Evolutionary conservation across 2,888 invertebrate species (phyloP), one percentile per base, ranked within the genome.

Genomic region (Leistus spinibarbis): DNA sequence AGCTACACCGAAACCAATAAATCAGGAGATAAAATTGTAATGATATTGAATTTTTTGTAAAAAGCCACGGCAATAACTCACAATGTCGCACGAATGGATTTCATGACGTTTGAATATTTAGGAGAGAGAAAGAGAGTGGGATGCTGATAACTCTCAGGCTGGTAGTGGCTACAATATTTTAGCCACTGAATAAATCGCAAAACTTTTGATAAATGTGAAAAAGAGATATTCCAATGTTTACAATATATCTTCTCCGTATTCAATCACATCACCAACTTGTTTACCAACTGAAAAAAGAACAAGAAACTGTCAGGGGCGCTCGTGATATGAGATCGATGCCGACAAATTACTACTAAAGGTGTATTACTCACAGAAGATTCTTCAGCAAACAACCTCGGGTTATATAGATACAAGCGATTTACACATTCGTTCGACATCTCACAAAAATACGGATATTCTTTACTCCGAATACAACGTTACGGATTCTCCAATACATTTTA

Each of bases 171-270:
- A 69, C 56, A 60, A 66, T 72, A 66, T 72, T 72, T 63, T 69
- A 75, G 64, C 75, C 69, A 75, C 75, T 69, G 69, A 17, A 75
- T 75, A 69, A 75, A 75, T 75, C 69, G 69, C 24, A 75, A 75
- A 75, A 75, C 75, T 75, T 75, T 75, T 75, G 75, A 75, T 75
- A 75, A 75, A 75, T 75, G 75, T 69, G 68, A 63, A 69, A 75
- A 75, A 69, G 69, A 75, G 73, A 73, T 73, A 72, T 72, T 66
- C 66, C 66, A 57, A n/a, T 66, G 72, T 72, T 57, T 57, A 73
- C 73, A 62, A 73, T 73, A 73, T 72, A 72, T 73, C 62, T 65
- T 67, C 24, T 53, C 53, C 2, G 53, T 67, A 73, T 67, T 73
- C 73, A 73, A 73, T 73, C 73, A 73, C 60, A 17, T 57, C 64